These are phyloP conservation scores for Spilosoma lubricipeda DNA, from an alignment of 2,888 invertebrate species.

Conservation along the genomic window DNA sequence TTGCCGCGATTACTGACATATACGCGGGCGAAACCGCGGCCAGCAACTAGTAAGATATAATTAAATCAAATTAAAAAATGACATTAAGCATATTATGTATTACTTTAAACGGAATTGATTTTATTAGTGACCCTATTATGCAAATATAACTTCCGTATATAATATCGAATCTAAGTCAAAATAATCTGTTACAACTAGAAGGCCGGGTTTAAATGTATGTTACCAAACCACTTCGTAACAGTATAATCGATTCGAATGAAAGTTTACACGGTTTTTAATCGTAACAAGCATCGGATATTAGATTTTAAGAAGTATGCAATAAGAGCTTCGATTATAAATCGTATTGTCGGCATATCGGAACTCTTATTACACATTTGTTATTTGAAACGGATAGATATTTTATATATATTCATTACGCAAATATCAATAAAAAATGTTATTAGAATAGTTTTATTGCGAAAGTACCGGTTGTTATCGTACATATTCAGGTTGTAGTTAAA, in stretches of 20 bases:
- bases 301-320: constrained; percentile 1
- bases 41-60: too few relatives aligned
- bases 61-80: not conserved
- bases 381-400: not conserved
- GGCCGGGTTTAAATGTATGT: constrained; percentile 23
- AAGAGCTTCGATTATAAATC: not conserved
- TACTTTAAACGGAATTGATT: not conserved
- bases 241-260: constrained; percentile 30
- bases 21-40: too few relatives aligned
- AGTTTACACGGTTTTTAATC: constrained; percentile 26
- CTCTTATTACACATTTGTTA: not conserved
- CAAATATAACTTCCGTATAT: constrained; percentile 23
- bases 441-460: not conserved
- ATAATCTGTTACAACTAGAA: constrained; percentile 17
- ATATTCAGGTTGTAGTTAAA: not conserved
- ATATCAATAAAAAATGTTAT: not conserved
- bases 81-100: not conserved
- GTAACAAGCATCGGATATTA: constrained; percentile 6
- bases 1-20: too few relatives aligned
- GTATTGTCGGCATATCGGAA: not conserved
- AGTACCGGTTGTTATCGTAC: not conserved
- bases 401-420: constrained; percentile 2
- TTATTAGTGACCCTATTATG: constrained; percentile 12
- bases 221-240: constrained; percentile 40
- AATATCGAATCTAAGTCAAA: constrained; percentile 18